Conservation (phyloP, 1,140 invertebrate genomes). For the Lepidurus couesii region DNA sequence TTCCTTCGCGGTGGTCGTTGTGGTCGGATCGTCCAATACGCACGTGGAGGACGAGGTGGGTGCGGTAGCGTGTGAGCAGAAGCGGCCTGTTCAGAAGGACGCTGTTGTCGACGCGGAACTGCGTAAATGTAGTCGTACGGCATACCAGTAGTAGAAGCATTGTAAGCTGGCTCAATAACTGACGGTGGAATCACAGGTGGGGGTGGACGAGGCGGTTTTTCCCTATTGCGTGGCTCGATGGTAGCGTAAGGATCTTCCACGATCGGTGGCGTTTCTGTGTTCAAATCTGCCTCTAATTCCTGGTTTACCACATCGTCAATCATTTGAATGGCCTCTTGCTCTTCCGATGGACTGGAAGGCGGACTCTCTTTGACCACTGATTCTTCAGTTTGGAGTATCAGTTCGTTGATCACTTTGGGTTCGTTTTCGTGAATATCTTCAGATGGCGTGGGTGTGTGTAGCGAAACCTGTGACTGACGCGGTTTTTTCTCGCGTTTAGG, state of each 20-base stretch:
- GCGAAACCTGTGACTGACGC: constrained; percentile 30
- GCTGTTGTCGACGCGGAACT: constrained; percentile 25
- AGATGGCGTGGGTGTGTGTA: background rate
- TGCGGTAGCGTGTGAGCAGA: background rate
- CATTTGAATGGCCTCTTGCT: constrained; percentile 1
- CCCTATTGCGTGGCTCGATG: constrained; percentile 13
- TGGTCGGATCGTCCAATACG: constrained; percentile 34
- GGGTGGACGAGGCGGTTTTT: constrained; percentile 30
- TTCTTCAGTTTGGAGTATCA: background rate
- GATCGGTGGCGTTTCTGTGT: background rate
- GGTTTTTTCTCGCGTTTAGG: constrained; percentile 42
- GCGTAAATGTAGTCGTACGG: constrained; percentile 32
- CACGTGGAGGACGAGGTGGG: background rate
- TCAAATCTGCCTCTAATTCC: background rate
- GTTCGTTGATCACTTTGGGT: background rate
- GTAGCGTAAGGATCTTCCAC: constrained; percentile 30
- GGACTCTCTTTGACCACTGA: background rate
- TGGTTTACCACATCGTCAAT: background rate
- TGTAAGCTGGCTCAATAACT: constrained; percentile 17
- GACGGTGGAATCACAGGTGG: constrained; percentile 27
- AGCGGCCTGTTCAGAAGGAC: background rate
- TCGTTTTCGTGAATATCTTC: background rate
- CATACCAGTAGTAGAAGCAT: background rate
- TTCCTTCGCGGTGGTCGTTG: constrained; percentile 33
- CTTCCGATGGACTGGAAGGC: background rate